Base-by-base conservation (phyloP, 2,888 invertebrate genomes). In the Cordilura impudica region DNA sequence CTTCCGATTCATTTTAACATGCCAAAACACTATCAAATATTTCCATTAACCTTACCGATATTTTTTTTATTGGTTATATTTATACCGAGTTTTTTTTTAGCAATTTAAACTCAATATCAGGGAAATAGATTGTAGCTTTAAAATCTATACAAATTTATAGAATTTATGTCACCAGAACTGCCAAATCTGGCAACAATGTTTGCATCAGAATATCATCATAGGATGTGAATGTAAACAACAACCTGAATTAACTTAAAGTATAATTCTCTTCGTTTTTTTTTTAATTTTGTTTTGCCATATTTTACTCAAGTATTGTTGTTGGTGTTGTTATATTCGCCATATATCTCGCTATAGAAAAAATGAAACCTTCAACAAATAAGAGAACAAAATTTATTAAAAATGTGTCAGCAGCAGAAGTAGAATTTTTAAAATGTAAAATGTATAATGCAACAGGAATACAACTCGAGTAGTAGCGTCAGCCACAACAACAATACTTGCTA, bases 181-280 rank as follows among this genome's bases (percentile, higher is more conserved):
- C 53, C 29, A 71, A n/a, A n/a, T 35, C 23, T 4, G 16, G 19
- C 10, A 49, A 49, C 39, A 49, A 49, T n/a, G n/a, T n/a, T n/a
- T n/a, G n/a, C n/a, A n/a, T n/a, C 3, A 16, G 21, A 18, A 49
- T 54, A 54, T 47, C 23, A 65, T 65, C 19, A 51, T 39, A 66
- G 26, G 39, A n/a, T 21, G n/a, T 19, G 7, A 43, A 12, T 39
- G 2, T 35, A 23, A n/a, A 16, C 29, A 56, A 45, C 74, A 45
- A 74, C 66, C 67, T 74, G 29, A 81, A 78, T 81, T 78, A 31
- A 78, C 72, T 72, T 66, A 71, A 76, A 78, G 58, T 76, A 51
- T 23, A 60, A 63, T 74, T 49, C 47, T 23, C 23, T 26, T 10
- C 23, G 8, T 63, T 29, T 45, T 31, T 45, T 16, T 63, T 45